Percentiles rank a stretch among this genome's conserved stretches.
These are phyloP conservation scores for Ophion slaviceki DNA, from an alignment of 2,888 invertebrate species.

Conservation along the genomic window DNA sequence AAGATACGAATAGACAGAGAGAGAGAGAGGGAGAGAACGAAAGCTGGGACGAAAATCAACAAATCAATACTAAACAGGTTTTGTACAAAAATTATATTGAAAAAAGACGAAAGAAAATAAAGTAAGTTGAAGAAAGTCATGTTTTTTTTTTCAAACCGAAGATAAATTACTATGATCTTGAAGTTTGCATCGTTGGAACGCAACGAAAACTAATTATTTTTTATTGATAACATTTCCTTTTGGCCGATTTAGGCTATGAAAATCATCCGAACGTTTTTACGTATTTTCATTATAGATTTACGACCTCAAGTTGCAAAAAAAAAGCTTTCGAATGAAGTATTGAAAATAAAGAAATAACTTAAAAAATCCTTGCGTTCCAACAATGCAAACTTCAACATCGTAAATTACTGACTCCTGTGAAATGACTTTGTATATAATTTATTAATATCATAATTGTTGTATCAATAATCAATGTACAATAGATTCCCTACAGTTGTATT, in stretches of 20 bases:
- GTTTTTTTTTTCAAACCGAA: conserved; percentile 42
- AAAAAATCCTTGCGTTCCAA: no score
- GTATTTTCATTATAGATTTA: no score
- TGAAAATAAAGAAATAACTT: no score
- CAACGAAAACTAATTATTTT: no score
- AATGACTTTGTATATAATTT: conserved; percentile 83
- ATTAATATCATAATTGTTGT: conserved; percentile 82
- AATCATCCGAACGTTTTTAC: no score
- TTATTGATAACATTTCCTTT: no score
- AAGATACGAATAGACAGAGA: conserved; percentile 75
- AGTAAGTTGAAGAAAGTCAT: conserved; percentile 28
- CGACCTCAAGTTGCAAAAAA: no score
- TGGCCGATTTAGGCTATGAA: no score
- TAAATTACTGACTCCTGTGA: conserved; percentile 70
- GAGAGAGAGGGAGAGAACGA: conserved; percentile 43
- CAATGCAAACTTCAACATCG: no score
- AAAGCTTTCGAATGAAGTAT: no score
- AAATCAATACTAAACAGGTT: conserved; percentile 44
- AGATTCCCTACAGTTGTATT: conserved; percentile 81
- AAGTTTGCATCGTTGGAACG: no score
- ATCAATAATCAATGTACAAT: conserved; percentile 83
- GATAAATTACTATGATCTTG: conserved; percentile 70
- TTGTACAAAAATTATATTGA: conserved; percentile 23
- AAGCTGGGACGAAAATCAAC: conserved; percentile 51
- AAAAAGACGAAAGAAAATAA: conserved; percentile 37